Evolutionary conservation across 92 coral and sea anemone genomes (phyloP).

Genomic region (Heliopora coerulea): DNA sequence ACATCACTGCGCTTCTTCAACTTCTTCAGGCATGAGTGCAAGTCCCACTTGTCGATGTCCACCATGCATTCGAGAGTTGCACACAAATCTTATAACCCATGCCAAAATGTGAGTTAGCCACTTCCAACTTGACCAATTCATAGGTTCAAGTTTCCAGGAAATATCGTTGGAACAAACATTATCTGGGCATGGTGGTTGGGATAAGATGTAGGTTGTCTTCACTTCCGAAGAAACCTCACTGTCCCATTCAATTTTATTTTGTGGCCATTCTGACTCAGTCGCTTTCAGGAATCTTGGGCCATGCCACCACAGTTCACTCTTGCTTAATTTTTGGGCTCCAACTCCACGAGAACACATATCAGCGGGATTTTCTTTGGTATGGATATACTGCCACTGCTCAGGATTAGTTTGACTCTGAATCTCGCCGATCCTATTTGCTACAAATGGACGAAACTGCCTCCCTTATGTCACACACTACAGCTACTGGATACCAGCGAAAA

Average conservation of each 20-base stretch:
- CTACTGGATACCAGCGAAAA: too few relatives aligned
- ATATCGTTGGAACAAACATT: conserved; percentile 6
- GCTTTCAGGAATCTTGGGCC: conserved; percentile 37
- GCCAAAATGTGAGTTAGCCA: conserved; percentile 12
- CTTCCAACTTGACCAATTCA: conserved; percentile 33
- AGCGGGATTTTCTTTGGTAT: too few relatives aligned
- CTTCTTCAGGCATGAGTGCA: neutral
- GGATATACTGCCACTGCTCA: conserved; percentile 46
- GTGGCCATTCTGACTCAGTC: conserved; percentile 19
- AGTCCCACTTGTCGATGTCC: conserved; percentile 6
- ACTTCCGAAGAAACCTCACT: conserved; percentile 22
- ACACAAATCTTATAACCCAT: conserved; percentile 42
- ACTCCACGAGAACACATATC: too few relatives aligned
- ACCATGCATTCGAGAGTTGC: neutral
- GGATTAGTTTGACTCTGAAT: conserved; percentile 58
- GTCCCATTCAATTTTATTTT: conserved; percentile 30
- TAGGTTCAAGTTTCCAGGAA: conserved; percentile 32
- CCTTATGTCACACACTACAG: neutral
- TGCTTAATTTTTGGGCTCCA: too few relatives aligned
- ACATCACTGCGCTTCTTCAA: conserved; percentile 47
- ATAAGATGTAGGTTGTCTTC: conserved; percentile 21
- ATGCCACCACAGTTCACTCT: too few relatives aligned
- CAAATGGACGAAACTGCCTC: conserved; percentile 51
- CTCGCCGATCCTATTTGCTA: conserved; percentile 48
- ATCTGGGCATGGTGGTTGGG: neutral